Conservation (phyloP, 2,888 invertebrate genomes). For the Alloscopus bannaensis region DNA sequence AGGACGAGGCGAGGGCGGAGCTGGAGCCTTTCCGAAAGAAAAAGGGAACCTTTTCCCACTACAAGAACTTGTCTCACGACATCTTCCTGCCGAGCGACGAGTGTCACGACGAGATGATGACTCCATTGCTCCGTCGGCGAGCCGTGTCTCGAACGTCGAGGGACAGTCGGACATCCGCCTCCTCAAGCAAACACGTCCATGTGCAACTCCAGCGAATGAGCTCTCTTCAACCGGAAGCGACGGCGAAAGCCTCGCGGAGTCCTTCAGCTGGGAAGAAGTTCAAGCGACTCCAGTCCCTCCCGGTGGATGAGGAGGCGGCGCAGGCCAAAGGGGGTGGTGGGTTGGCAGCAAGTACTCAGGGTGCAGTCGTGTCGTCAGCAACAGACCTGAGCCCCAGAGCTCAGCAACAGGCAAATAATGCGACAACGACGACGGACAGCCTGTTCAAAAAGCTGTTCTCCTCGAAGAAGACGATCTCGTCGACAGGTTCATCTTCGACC, state of each 20-base stretch:
- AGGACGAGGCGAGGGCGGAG: conserved; percentile 75
- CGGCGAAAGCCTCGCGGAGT: conserved; percentile 46
- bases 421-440: conserved; percentile 38
- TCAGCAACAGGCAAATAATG: not conserved
- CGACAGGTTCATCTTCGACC: conserved; percentile 67
- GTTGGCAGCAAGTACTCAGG: no score
- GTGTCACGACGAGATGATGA: conserved; percentile 78
- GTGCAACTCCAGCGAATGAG: conserved; percentile 70
- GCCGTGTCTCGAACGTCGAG: conserved; percentile 66
- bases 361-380: conserved; percentile 8
- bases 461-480: conserved; percentile 63
- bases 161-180: conserved; percentile 61
- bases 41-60: conserved; percentile 78
- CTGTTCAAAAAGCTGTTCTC: conserved; percentile 63
- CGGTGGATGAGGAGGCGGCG: conserved; percentile 64
- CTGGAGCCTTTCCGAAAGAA: conserved; percentile 77
- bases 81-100: conserved; percentile 80
- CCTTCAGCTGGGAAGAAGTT: conserved; percentile 59
- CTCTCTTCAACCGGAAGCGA: conserved; percentile 68
- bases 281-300: conserved; percentile 70
- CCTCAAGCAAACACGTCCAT: conserved; percentile 60
- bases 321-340: not conserved
- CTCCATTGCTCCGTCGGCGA: conserved; percentile 69
- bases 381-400: not conserved
- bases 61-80: conserved; percentile 80